Evolutionary conservation across 2,888 invertebrate genomes (phyloP).

Genomic region (Ochropacha duplaris): DNA sequence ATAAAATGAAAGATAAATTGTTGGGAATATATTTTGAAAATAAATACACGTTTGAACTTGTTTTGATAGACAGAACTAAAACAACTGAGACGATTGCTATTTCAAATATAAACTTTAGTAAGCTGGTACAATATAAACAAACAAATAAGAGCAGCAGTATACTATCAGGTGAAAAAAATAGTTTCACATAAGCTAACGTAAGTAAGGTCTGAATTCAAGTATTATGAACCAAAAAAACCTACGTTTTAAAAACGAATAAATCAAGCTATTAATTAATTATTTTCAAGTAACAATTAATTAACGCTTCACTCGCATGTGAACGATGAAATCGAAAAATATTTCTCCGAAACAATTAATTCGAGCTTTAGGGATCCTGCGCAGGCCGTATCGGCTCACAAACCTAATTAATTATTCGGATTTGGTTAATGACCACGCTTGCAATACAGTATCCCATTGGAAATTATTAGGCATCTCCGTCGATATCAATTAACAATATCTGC

Average conservation of each 20-base stretch:
- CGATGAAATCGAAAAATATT: background rate
- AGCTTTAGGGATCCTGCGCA: conserved; percentile 6
- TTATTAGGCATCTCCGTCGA: conserved; percentile 54
- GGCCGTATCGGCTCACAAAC: conserved; percentile 35
- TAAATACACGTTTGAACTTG: background rate
- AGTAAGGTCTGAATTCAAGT: too few relatives aligned
- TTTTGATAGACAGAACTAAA: background rate
- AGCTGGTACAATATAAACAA: background rate
- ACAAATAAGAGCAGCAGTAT: background rate
- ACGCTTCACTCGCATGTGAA: background rate
- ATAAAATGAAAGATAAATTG: background rate
- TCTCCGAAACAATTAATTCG: background rate
- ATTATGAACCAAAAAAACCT: too few relatives aligned
- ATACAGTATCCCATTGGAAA: conserved; percentile 35
- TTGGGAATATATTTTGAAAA: background rate
- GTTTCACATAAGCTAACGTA: too few relatives aligned
- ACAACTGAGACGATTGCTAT: background rate
- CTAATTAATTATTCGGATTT: conserved; percentile 62
- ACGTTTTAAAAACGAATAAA: background rate
- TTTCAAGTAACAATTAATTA: conserved; percentile 7
- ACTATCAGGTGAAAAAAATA: background rate
- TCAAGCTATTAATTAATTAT: background rate
- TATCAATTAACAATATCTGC: conserved; percentile 62
- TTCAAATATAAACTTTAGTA: background rate
- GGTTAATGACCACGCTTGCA: conserved; percentile 46